Conservation (phyloP, 2,888 invertebrate species). For the Coenonympha arcania region DNA sequence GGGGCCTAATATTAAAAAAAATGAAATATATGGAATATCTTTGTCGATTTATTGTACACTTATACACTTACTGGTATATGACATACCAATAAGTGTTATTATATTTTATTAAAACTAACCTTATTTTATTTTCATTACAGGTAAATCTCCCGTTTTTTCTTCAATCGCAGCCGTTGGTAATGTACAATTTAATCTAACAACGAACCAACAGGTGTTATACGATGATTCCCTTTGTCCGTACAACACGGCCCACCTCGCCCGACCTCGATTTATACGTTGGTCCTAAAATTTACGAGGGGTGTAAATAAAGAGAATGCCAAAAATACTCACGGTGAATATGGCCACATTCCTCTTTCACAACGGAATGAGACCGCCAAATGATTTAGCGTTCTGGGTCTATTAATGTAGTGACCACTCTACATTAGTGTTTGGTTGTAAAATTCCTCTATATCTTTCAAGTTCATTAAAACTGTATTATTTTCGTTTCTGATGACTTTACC, state of each 20-base stretch:
- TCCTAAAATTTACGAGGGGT: conserved; percentile 53
- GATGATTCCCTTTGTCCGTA: conserved; percentile 4
- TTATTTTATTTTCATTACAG: conserved; percentile 31
- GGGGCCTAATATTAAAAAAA: too few species aligned
- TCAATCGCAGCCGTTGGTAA: conserved; percentile 7
- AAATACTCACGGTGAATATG: conserved; percentile 49
- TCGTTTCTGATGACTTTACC: too few species aligned
- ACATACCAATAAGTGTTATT: too few species aligned
- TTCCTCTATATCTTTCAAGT: too few species aligned
- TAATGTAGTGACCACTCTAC: not conserved
- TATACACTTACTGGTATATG: too few species aligned
- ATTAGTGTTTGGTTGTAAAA: too few species aligned
- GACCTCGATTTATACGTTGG: conserved; percentile 30
- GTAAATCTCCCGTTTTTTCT: conserved; percentile 29
- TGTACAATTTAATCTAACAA: conserved; percentile 14
- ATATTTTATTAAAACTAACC: conserved; percentile 9
- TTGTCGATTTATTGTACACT: not conserved
- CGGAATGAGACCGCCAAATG: conserved; percentile 24
- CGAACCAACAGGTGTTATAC: conserved; percentile 11
- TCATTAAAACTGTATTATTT: too few species aligned
- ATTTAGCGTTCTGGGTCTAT: conserved; percentile 3
- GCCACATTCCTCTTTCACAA: conserved; percentile 41
- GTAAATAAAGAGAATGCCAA: conserved; percentile 54
- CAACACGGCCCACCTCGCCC: conserved; percentile 14
- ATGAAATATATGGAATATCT: not conserved